Base-by-base conservation (phyloP, 2,113 vertebrate species). In the Anseranas semipalmata region DNA sequence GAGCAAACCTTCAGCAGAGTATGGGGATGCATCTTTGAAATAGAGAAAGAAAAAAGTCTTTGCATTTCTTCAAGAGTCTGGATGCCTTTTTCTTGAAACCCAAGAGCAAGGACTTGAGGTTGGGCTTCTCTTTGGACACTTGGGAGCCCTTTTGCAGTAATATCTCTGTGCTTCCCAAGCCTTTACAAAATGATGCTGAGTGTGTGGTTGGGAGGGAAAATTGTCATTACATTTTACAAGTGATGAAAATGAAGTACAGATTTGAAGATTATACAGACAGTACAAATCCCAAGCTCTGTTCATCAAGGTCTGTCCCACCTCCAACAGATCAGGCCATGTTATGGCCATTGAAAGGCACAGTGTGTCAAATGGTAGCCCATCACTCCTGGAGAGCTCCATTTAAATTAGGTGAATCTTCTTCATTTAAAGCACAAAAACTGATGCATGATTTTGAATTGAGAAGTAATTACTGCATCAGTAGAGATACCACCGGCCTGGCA, bases 291-390 rank as follows among this genome's bases (percentile, higher is more conserved):
- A 4, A 37, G 79, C 20, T 14, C 24, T 2, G 6, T 48, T 21
- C 37, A 0, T 2, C 20, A 7, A 19, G 50, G 10, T 21, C 65
- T 43, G 21, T 67, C 28, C 19, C 32, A 22, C 41, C 19, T 67
- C 39, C 45, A 46, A 32, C 10, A 28, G 22, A 39, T 14, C 52
- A 52, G 4, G 8, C 22, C 27, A 33, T 24, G n/a, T 39, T 22
- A 37, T 35, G 60, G 15, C 28, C 35, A 27, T 5, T 4, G 6
- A 53, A 41, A 0, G 0, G 45, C 37, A 56, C n/a, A 22, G 30
- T 39, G 45, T 17, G 72, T 14, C 53, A 32, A 35, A 30, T 2
- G 27, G 12, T 18, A 62, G 50, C 25, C 30, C 27, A 24, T 48
- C 33, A 5, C 22, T 45, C 53, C 35, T 53, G 48, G 17, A 58